phyloP scores from a whole-genome alignment of 1,140 invertebrate genomes.

The Drosophila murphyi region DNA sequence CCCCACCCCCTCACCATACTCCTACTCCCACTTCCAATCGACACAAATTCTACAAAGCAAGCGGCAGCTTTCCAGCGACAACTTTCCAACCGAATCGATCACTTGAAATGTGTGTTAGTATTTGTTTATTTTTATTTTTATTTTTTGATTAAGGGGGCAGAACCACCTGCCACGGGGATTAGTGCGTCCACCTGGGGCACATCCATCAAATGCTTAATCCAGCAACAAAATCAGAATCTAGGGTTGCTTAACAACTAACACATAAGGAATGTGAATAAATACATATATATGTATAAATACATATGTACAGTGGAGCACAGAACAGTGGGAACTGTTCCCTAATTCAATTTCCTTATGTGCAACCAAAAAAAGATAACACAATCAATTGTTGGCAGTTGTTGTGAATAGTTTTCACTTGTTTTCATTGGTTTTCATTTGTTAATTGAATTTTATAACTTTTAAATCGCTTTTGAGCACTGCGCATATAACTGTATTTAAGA shows the following conservation, averaged over 20 bases:
- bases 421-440: too few relatives aligned
- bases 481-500: background rate
- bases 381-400: too few relatives aligned
- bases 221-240: background rate
- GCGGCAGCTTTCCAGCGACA: too few relatives aligned
- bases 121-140: background rate
- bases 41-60: too few relatives aligned
- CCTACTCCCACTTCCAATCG: too few relatives aligned
- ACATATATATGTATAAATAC: background rate
- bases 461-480: too few relatives aligned
- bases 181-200: slow-evolving; percentile 38
- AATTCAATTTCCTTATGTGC: too few relatives aligned
- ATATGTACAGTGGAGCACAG: background rate
- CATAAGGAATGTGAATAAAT: background rate
- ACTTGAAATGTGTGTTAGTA: too few relatives aligned
- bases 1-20: background rate
- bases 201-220: slow-evolving; percentile 37
- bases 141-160: background rate
- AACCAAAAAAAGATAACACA: too few relatives aligned
- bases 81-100: too few relatives aligned
- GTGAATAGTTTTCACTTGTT: too few relatives aligned
- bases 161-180: slow-evolving; percentile 43
- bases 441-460: too few relatives aligned
- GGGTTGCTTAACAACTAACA: background rate
- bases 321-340: background rate